Evolutionary conservation across 2,113 vertebrate genomes (phyloP).

Genomic region (Cryptotis parvus): DNA sequence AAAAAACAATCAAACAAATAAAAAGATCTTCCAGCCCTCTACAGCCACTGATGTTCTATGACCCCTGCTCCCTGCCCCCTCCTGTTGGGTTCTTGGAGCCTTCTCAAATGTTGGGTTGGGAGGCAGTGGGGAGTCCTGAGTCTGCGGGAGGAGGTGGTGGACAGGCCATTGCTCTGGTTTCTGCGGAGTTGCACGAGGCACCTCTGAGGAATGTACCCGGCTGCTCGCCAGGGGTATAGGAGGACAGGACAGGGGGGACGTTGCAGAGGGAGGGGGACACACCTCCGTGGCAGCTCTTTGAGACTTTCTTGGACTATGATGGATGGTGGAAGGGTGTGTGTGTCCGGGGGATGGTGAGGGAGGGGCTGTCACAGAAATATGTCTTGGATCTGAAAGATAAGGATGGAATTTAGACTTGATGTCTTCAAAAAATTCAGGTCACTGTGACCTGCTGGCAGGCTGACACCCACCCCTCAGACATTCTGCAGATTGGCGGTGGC

Average conservation of each 20-base stretch:
- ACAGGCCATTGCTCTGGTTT: background rate
- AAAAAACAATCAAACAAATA: too few relatives aligned
- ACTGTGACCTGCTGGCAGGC: conserved; percentile 78
- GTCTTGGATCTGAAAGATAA: conserved; percentile 84
- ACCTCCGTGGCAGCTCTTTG: conserved; percentile 75
- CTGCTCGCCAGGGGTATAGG: background rate
- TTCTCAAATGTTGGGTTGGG: background rate
- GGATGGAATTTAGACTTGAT: conserved; percentile 84
- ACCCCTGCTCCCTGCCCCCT: too few relatives aligned
- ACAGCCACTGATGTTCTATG: too few relatives aligned
- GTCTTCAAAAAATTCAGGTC: conserved; percentile 88
- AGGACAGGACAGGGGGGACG: background rate
- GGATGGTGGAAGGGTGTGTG: conserved; percentile 63
- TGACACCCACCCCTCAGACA: conserved; percentile 85
- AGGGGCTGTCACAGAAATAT: conserved; percentile 85
- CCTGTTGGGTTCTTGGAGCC: background rate
- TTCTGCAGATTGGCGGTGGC: conserved; percentile 57
- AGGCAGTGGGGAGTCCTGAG: background rate
- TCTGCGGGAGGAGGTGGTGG: background rate
- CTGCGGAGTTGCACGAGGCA: too few relatives aligned
- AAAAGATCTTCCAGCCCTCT: too few relatives aligned
- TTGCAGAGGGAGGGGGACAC: conserved; percentile 18
- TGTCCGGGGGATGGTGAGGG: too few relatives aligned
- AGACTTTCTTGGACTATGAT: conserved; percentile 80
- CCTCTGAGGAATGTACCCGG: background rate